Percentiles rank a stretch among this genome's conserved stretches.
Conservation (phyloP, 2,888 invertebrate species). For the Lacanobia oleracea region DNA sequence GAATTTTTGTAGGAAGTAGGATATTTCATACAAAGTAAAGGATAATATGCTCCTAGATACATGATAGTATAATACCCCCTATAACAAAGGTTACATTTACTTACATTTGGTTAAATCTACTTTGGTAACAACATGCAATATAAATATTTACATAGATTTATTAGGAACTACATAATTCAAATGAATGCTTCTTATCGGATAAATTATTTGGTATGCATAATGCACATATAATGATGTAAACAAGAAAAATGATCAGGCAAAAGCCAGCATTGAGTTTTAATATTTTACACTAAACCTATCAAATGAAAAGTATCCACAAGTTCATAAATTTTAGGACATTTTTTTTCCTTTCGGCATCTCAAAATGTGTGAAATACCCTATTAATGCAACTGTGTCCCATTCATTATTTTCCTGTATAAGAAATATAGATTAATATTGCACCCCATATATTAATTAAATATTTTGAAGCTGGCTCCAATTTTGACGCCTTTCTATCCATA, state of each 20-base stretch:
- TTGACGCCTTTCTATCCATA: background rate
- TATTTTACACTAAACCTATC: conserved; percentile 16
- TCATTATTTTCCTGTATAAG: background rate
- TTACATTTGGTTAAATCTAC: conserved; percentile 63
- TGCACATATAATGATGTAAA: conserved; percentile 9
- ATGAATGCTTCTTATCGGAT: conserved; percentile 16
- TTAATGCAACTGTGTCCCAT: background rate
- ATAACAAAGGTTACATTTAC: conserved; percentile 54
- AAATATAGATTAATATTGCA: conserved; percentile 24
- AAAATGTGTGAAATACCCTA: background rate
- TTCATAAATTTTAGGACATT: conserved; percentile 9
- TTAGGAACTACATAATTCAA: conserved; percentile 56
- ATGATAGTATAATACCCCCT: conserved; percentile 7
- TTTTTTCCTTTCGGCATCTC: conserved; percentile 4
- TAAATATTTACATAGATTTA: conserved; percentile 28
- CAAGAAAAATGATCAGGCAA: conserved; percentile 22
- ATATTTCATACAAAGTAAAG: background rate
- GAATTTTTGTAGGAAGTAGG: background rate
- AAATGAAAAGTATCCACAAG: background rate
- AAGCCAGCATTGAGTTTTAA: conserved; percentile 31
- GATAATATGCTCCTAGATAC: background rate
- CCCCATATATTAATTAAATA: conserved; percentile 21
- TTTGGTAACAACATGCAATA: conserved; percentile 59
- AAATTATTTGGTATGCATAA: conserved; percentile 14
- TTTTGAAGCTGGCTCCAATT: background rate